Base-by-base conservation (phyloP, 2,888 invertebrate genomes). In the Drosophila neotestacea region DNA sequence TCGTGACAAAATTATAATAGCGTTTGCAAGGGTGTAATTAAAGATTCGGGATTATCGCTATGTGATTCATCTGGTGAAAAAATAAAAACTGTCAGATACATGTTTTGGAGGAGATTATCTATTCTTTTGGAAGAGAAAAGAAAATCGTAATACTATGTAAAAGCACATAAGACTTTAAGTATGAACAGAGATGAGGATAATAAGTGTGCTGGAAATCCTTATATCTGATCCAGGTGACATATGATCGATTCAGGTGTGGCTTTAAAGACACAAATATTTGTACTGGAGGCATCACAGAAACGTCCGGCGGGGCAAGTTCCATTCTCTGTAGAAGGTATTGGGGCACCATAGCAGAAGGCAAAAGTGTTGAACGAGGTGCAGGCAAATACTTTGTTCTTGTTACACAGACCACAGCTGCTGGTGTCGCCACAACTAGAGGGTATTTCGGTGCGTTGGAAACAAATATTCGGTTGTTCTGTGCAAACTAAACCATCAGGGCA, bases 401-500 rank as follows among this genome's bases (percentile, higher is more conserved):
- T 89, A 64, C 91, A 92, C 3, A 68, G 63, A 0, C 85, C 89
- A 68, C 92, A 92, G 61, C 82, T 89, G 42, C 87, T 88, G 11
- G 77, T 82, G 55, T 92, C 91, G n/a, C 85, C 89, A 67, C 91
- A 92, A 47, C 91, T 92, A 27, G 91, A 86, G 0, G 89, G 82
- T 10, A 64, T 70, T 9, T 79, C 79, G 42, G 81, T 88, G n/a
- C 82, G 80, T 67, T 92, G 91, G 30, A 91, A 91, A 55, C 91
- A 92, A 50, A 92, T 88, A 42, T 73, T 87, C 4, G 87, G 84
- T 48, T 79, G 67, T 59, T 90, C 79, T 5, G 91, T 85, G 67
- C 91, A 92, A 10, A 88, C 85, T 48, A 91, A 70, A 1, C 91
- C 92, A n/a, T 87, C 79, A 0, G 65, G 72, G 39, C 91, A 92